A percentile compares a stretch with the other conserved stretches of the same genome.
Conservation (phyloP, 1,140 invertebrate species). For the Fopius arisanus region DNA sequence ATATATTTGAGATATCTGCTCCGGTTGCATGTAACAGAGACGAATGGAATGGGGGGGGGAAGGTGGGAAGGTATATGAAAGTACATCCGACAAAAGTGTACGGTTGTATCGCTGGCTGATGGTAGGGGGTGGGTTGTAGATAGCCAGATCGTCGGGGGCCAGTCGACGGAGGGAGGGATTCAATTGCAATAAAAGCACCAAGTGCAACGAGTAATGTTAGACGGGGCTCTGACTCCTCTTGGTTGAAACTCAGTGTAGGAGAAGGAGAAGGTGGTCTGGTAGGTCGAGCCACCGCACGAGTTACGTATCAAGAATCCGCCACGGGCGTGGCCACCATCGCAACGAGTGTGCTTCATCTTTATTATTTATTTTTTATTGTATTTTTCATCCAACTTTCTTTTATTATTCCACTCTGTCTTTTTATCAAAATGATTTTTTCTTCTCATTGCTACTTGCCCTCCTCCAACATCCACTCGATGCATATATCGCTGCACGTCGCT, state of each 20-base stretch:
- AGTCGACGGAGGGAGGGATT: conserved; percentile 45
- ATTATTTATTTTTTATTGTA: conserved; percentile 18
- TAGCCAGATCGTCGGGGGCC: conserved; percentile 10
- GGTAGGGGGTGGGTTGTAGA: conserved; percentile 18
- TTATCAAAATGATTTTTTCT: conserved; percentile 5
- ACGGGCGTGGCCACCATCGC: conserved; percentile 60
- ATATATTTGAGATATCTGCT: conserved; percentile 7
- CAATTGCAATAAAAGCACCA: conserved; percentile 63
- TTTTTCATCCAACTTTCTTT: conserved; percentile 19
- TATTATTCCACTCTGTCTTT: background rate
- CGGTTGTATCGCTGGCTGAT: conserved; percentile 6
- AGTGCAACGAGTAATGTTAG: conserved; percentile 55
- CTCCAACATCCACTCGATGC: background rate
- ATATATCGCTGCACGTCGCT: conserved; percentile 6
- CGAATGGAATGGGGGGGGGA: background rate
- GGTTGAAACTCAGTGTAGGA: conserved; percentile 16
- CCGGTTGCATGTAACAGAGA: background rate
- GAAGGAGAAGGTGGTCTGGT: conserved; percentile 39
- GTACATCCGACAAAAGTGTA: conserved; percentile 9
- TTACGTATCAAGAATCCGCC: conserved; percentile 65
- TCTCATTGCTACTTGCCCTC: background rate
- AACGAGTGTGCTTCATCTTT: conserved; percentile 43
- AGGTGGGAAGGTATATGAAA: background rate
- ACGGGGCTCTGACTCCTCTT: background rate
- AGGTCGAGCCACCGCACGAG: conserved; percentile 64